phyloP scores from a whole-genome alignment of 2,113 vertebrate species.

The Cottus gobio region DNA sequence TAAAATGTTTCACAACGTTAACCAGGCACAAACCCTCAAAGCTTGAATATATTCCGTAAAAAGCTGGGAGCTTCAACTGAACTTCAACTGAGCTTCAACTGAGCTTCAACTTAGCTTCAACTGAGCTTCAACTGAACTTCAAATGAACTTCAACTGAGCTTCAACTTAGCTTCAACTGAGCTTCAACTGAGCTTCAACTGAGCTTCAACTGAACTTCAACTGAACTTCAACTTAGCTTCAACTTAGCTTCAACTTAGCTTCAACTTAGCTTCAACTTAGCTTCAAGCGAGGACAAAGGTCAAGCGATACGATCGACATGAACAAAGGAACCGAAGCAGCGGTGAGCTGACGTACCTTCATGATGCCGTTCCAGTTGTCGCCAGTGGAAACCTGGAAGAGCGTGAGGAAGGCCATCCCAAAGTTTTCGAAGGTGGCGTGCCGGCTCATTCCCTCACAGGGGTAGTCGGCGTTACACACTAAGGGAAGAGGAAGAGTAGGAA shows the following conservation, averaged over 20 bases:
- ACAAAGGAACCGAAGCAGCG: background rate
- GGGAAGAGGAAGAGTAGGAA: background rate
- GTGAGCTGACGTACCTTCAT: conserved; percentile 90
- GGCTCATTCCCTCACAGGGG: conserved; percentile 97
- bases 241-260: background rate
- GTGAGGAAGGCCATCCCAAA: conserved; percentile 99
- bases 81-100: too few species aligned
- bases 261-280: background rate
- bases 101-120: background rate
- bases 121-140: background rate
- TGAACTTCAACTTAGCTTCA: background rate
- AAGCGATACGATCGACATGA: background rate
- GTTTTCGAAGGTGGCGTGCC: conserved; percentile 97
- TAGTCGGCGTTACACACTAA: conserved; percentile 95
- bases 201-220: too few species aligned
- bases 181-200: background rate
- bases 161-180: background rate
- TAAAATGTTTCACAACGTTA: too few species aligned
- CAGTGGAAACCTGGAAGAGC: conserved; percentile 96
- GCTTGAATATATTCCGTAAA: too few species aligned
- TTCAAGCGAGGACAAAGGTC: background rate
- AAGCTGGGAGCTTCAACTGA: too few species aligned
- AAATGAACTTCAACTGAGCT: too few species aligned
- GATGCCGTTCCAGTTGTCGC: conserved; percentile 99
- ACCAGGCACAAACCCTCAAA: too few species aligned